These are phyloP conservation scores for Amazona finschi DNA, from an alignment of 2,797 vertebrate species.

Conservation along the genomic window DNA sequence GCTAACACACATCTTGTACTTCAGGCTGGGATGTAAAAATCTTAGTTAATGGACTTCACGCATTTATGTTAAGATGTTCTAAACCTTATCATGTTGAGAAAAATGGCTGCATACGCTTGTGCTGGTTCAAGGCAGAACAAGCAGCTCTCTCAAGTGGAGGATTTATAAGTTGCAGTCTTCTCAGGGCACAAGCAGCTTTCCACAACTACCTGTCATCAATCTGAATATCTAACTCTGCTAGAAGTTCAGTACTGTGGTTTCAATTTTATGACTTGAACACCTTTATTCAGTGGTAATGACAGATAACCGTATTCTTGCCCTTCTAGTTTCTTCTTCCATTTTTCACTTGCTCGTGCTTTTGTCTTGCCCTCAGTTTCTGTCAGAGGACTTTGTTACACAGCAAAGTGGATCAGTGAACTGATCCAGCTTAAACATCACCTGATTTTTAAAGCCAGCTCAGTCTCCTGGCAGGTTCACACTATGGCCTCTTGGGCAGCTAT, in stretches of 20 bases:
- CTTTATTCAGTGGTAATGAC: neutral
- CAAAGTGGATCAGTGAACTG: neutral
- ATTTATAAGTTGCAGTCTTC: neutral
- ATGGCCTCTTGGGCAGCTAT: neutral
- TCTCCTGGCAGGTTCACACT: neutral
- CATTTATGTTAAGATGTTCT: neutral
- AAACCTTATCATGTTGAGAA: neutral
- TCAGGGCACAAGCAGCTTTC: neutral
- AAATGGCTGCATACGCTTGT: neutral
- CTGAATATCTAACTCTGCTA: neutral
- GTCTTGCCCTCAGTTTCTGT: neutral
- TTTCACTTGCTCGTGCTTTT: neutral
- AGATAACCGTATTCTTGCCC: neutral
- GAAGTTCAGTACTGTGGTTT: neutral
- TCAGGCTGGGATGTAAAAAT: neutral
- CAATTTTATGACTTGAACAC: neutral
- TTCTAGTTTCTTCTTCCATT: neutral
- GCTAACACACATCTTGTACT: neutral
- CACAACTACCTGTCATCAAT: neutral
- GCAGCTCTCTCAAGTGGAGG: neutral
- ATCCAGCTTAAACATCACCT: slow-evolving; percentile 35
- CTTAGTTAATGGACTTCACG: neutral
- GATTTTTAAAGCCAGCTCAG: slow-evolving; percentile 9
- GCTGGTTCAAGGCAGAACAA: neutral
- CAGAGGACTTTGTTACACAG: neutral